These are phyloP conservation scores for Dendrolimus pini DNA, from an alignment of 2,888 invertebrate genomes.

Conservation along the genomic window DNA sequence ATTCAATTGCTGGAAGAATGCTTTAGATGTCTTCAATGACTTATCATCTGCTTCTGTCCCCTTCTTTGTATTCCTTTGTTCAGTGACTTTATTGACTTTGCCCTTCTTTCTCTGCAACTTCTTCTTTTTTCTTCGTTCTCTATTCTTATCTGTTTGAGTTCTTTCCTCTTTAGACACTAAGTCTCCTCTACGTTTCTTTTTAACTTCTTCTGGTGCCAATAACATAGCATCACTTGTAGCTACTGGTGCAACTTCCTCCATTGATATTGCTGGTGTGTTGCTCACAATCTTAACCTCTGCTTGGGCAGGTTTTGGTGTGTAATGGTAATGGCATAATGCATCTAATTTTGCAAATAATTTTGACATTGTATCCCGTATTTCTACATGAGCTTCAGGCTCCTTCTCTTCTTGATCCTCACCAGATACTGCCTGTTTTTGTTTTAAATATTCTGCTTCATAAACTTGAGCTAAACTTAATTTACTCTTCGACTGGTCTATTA, in stretches of 20 bases:
- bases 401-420: conserved; percentile 77
- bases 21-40: conserved; percentile 80
- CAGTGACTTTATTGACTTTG: conserved; percentile 51
- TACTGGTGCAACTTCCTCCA: conserved; percentile 97
- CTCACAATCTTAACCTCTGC: conserved; percentile 94
- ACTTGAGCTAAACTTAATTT: conserved; percentile 95
- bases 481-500: conserved; percentile 95
- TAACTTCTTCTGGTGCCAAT: conserved; percentile 95
- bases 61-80: conserved; percentile 75
- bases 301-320: conserved; percentile 89
- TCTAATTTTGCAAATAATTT: conserved; percentile 91
- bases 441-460: conserved; percentile 91
- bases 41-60: conserved; percentile 73
- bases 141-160: conserved; percentile 90
- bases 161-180: conserved; percentile 86
- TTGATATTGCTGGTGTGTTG: conserved; percentile 92
- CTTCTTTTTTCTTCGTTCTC: conserved; percentile 92
- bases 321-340: conserved; percentile 95
- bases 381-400: conserved; percentile 86
- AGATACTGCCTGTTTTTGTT: conserved; percentile 77
- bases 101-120: conserved; percentile 79
- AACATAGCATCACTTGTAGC: conserved; percentile 89
- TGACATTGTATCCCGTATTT: conserved; percentile 85
- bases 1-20: conserved; percentile 92
- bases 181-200: conserved; percentile 76